A percentile compares a stretch with the other conserved stretches of the same genome.
phyloP scores from a whole-genome alignment of 2,113 vertebrate genomes.

The Grammomys dolichurus region DNA sequence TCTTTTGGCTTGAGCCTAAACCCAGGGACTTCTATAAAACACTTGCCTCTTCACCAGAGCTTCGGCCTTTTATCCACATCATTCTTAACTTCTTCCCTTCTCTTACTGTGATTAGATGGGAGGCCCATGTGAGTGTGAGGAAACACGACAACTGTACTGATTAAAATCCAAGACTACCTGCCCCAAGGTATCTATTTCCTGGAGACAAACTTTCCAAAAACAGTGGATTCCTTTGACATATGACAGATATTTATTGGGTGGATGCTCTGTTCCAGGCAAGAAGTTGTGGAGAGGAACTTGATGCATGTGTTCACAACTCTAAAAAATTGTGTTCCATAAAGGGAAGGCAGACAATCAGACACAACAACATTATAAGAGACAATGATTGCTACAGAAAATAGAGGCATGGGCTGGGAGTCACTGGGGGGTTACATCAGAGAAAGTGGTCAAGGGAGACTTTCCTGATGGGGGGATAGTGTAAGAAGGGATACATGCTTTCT shows the following conservation, averaged over 20 bases:
- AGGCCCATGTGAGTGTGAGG: neutral
- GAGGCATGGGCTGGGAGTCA: neutral
- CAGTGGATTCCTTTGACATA: neutral
- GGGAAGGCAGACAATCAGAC: neutral
- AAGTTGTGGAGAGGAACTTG: neutral
- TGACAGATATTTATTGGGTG: neutral
- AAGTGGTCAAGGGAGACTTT: neutral
- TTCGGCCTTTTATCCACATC: neutral
- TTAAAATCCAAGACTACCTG: neutral
- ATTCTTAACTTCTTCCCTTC: neutral
- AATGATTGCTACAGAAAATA: neutral
- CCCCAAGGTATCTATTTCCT: neutral
- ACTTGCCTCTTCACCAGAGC: neutral
- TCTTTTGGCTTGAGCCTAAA: neutral
- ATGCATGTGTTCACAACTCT: neutral
- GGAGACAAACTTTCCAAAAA: conserved; percentile 2
- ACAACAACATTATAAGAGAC: neutral
- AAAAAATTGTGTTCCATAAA: neutral
- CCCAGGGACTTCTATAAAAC: neutral
- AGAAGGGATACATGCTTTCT: neutral
- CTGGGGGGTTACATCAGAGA: too few relatives aligned
- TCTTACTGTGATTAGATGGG: neutral
- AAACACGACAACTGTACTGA: neutral
- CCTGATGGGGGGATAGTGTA: neutral
- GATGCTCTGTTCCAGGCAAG: neutral